A percentile compares a stretch with the other conserved stretches of the same genome.
Conservation (phyloP, 2,797 vertebrate genomes). For the Anguilla pacifica region DNA sequence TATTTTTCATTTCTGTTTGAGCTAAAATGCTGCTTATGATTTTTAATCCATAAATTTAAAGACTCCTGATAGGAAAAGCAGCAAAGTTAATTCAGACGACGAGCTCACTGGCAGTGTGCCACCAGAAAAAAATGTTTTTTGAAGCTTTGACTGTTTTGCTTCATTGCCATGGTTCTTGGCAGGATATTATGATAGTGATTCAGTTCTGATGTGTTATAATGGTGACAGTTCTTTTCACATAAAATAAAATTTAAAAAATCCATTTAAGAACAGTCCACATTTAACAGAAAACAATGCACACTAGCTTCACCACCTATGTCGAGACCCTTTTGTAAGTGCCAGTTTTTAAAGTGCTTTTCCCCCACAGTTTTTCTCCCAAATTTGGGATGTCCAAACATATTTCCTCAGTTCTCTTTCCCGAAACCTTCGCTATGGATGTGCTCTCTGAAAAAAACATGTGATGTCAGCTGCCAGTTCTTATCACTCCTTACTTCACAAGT, state of each 20-base stretch:
- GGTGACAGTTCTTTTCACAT: not conserved
- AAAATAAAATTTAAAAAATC: not conserved
- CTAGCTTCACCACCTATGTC: not conserved
- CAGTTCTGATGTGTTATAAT: not conserved
- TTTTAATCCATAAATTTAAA: not conserved
- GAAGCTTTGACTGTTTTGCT: not conserved
- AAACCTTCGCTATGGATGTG: not conserved
- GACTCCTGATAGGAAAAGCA: not conserved
- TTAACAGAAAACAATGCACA: not conserved
- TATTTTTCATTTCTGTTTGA: conserved; percentile 28
- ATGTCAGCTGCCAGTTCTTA: not conserved
- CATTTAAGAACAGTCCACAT: conserved; percentile 18
- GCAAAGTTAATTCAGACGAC: not conserved
- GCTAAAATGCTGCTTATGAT: conserved; percentile 5
- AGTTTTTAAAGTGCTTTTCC: not conserved
- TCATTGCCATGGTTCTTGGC: conserved; percentile 1
- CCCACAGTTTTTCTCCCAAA: not conserved
- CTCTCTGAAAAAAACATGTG: not conserved
- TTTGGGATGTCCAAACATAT: not conserved
- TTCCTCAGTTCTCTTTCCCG: not conserved
- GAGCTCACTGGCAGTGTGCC: not conserved
- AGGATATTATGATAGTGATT: not conserved
- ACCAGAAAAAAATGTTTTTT: not conserved
- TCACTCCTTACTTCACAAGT: not conserved
- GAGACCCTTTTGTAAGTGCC: conserved; percentile 4